Evolutionary conservation across 2,888 invertebrate genomes (phyloP), one percentile per base, ranked within the genome.

Genomic region (Papilio elwesi): DNA sequence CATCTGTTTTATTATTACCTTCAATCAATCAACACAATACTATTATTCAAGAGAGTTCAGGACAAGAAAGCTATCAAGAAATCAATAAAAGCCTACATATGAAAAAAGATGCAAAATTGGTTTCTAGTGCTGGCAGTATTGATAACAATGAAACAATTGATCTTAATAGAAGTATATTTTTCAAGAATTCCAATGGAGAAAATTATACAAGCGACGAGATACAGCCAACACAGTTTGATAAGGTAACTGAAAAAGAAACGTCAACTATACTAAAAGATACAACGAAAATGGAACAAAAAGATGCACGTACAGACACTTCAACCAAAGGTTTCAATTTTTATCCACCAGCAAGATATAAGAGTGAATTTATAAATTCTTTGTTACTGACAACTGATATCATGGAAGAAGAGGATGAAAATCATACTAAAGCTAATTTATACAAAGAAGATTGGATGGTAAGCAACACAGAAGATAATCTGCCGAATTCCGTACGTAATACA

Each of bases 1-100:
- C 82, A 12, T 82, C 85, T 13, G 71, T 87, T 13, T 76, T 87
- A 64, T 75, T 87, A 48, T 11, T 87, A 10, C 85, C 86, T 16
- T 74, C 82, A 47, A 63, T 82, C n/a, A 82, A 81, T 64, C 83
- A 84, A 71, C 84, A 85, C 77, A 82, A 76, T 76, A 79, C 83
- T 12, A 84, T 77, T 65, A 76, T 84, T 68, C 79, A 82, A 65
- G 78, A 81, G 66, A 76, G 77, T 16, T 65, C 36, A 6, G 74
- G 76, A 11, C 79, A 79, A 55, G 79, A 81, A 75, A 83, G 74
- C 70, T 79, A 79, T 73, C 79, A 81, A 74, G 81, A 81, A 78
- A 80, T 75, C 67, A 77, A 74, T 49, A 78, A 75, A 36, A 78
- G 70, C 43, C 57, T 78, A 49, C 80, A 83, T 75, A 74, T 73